Evolutionary conservation across 2,888 invertebrate species (phyloP).

Genomic region (Trichacis sp.): DNA sequence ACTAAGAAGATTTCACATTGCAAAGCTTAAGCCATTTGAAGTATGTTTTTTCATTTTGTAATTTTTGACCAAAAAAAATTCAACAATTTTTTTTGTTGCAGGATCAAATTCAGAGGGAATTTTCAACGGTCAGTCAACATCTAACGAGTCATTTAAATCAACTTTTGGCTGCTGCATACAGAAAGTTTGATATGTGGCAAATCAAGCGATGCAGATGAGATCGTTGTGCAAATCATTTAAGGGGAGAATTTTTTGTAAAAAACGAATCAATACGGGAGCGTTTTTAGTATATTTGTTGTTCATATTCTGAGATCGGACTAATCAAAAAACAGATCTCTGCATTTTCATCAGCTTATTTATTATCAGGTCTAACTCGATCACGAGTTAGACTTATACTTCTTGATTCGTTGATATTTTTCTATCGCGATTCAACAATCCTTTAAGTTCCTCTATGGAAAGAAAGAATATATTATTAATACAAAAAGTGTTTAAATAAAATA

Average conservation of each 20-base stretch:
- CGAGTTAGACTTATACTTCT: neutral
- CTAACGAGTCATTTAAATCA: slow-evolving; percentile 89
- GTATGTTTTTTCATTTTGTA: slow-evolving; percentile 66
- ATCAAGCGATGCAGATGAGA: slow-evolving; percentile 73
- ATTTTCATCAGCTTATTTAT: neutral
- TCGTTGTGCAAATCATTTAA: slow-evolving; percentile 49
- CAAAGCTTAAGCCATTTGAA: slow-evolving; percentile 88
- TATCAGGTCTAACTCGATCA: neutral
- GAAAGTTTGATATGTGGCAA: slow-evolving; percentile 90
- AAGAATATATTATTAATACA: slow-evolving; percentile 5
- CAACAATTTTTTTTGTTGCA: slow-evolving; percentile 58
- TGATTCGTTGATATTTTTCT: slow-evolving; percentile 35
- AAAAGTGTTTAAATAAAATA: neutral
- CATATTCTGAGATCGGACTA: neutral
- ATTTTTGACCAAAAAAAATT: neutral
- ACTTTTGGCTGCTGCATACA: slow-evolving; percentile 86
- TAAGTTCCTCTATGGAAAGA: slow-evolving; percentile 30
- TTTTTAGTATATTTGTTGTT: neutral
- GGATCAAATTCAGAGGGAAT: slow-evolving; percentile 85
- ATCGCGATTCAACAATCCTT: slow-evolving; percentile 20
- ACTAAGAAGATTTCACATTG: slow-evolving; percentile 86
- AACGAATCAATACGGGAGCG: neutral
- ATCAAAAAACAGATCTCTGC: neutral
- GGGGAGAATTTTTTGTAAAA: neutral
- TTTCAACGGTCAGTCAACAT: slow-evolving; percentile 83